Evolutionary conservation across 2,888 invertebrate species (phyloP).

Genomic region (Epinotia ramella): DNA sequence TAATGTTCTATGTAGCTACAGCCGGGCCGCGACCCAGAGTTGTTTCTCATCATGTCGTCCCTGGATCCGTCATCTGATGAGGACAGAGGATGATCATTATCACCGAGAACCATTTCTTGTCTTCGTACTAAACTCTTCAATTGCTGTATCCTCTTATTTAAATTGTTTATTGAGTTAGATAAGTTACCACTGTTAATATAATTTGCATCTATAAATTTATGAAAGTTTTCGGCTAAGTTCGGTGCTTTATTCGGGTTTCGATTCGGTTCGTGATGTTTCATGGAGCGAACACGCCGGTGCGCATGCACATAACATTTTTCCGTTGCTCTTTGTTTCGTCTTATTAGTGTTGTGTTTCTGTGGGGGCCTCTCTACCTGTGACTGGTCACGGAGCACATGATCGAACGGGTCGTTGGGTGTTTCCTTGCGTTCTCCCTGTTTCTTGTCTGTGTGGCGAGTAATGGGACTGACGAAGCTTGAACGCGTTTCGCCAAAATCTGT

Average conservation of each 20-base stretch:
- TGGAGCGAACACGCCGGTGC: conserved; percentile 62
- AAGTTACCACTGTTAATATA: conserved; percentile 61
- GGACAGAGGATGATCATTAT: conserved; percentile 66
- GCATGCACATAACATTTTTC: conserved; percentile 72
- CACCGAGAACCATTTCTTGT: conserved; percentile 76
- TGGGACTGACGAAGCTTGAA: conserved; percentile 50
- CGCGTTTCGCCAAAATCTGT: conserved; percentile 65
- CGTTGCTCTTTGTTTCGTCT: conserved; percentile 58
- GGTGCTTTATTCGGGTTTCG: conserved; percentile 58
- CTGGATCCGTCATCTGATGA: conserved; percentile 72
- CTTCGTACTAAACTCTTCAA: conserved; percentile 71
- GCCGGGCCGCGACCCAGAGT: conserved; percentile 63
- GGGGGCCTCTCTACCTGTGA: conserved; percentile 53
- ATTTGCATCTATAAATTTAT: conserved; percentile 65
- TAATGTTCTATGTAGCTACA: conserved; percentile 80
- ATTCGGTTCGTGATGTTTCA: conserved; percentile 66
- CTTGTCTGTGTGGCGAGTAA: conserved; percentile 14
- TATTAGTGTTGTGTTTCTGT: conserved; percentile 55
- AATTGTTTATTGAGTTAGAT: conserved; percentile 54
- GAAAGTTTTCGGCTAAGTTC: conserved; percentile 60
- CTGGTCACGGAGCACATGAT: conserved; percentile 57
- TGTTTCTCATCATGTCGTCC: conserved; percentile 58
- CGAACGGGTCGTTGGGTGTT: not conserved
- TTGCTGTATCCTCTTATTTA: conserved; percentile 68
- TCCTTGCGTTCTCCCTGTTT: conserved; percentile 20